Conservation (phyloP, 2,888 invertebrate species). For the Netelia virgata region DNA sequence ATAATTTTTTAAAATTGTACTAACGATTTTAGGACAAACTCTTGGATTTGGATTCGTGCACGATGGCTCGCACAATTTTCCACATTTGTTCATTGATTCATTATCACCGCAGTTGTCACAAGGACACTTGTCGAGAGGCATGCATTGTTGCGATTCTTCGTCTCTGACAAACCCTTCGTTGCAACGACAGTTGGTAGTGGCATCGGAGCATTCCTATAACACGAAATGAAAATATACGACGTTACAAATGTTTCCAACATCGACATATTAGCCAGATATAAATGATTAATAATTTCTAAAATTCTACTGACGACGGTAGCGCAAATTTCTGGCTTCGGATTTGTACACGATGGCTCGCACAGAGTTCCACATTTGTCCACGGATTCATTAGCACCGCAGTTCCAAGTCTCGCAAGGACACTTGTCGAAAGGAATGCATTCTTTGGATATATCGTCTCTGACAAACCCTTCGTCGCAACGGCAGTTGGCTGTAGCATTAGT, state of each 20-base stretch:
- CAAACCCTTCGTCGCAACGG: constrained; percentile 39
- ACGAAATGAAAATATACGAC: not conserved
- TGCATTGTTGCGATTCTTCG: constrained; percentile 6
- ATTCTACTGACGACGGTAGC: constrained; percentile 43
- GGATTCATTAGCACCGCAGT: constrained; percentile 45
- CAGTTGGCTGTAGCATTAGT: constrained; percentile 14
- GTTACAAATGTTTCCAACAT: too few relatives aligned
- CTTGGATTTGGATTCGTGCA: constrained; percentile 38
- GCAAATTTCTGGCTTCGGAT: constrained; percentile 39
- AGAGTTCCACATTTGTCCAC: constrained; percentile 44
- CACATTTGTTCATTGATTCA: constrained; percentile 19
- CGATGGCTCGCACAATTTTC: constrained; percentile 56
- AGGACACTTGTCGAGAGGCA: constrained; percentile 11
- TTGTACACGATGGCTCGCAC: constrained; percentile 57
- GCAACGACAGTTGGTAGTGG: constrained; percentile 44
- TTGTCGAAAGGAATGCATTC: too few relatives aligned
- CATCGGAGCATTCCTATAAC: constrained; percentile 25
- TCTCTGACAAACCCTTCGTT: constrained; percentile 32
- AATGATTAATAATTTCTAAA: not conserved
- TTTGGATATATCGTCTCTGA: too few relatives aligned
- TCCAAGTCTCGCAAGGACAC: too few relatives aligned
- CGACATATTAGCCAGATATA: too few relatives aligned
- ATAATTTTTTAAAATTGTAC: not conserved
- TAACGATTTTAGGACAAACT: constrained; percentile 57
- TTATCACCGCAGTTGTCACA: not conserved